Evolutionary conservation across 1,140 invertebrate species (phyloP).

Genomic region (Cyclina sinensis): DNA sequence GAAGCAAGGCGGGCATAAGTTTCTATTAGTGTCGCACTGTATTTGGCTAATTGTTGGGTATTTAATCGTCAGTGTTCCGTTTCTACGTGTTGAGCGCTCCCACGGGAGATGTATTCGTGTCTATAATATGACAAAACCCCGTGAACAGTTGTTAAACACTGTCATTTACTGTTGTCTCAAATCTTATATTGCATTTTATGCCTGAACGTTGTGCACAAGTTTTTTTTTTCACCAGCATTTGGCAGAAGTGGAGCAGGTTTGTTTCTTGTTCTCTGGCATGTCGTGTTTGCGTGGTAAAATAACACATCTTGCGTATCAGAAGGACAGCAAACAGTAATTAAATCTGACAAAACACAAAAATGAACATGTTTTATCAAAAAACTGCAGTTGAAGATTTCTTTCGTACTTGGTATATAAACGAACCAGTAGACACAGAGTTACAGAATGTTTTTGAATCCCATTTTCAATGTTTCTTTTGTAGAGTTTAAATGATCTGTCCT

Average conservation of each 20-base stretch:
- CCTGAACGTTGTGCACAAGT: not conserved
- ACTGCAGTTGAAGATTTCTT: no score
- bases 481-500: no score
- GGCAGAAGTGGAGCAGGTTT: not conserved
- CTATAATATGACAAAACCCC: not conserved
- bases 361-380: no score
- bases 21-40: conserved; percentile 14
- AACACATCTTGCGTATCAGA: not conserved
- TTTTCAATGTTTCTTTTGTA: no score
- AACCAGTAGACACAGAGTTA: no score
- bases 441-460: no score
- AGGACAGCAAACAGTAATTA: no score
- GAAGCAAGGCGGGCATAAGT: conserved; percentile 19
- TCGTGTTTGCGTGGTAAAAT: not conserved
- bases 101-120: not conserved
- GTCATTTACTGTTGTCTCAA: conserved; percentile 21
- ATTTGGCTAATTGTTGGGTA: conserved; percentile 37
- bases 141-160: conserved; percentile 1
- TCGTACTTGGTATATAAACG: no score
- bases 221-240: not conserved
- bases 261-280: not conserved
- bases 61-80: conserved; percentile 2
- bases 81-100: conserved; percentile 46
- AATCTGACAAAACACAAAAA: no score
- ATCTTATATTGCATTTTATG: conserved; percentile 39